phyloP scores from a whole-genome alignment of 2,888 invertebrate species.

The Cataglyphis rosenhaueri region DNA sequence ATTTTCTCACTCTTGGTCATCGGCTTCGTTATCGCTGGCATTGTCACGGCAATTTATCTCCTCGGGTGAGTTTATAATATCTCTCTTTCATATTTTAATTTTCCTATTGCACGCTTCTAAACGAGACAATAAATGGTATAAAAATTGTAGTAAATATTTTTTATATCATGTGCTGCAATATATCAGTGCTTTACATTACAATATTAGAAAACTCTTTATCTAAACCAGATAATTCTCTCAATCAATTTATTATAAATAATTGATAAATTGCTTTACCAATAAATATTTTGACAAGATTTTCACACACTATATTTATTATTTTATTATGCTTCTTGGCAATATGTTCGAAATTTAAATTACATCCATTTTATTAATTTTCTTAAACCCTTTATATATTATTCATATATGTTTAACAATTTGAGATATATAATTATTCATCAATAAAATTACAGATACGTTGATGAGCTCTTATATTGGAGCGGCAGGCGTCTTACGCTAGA shows the following conservation, averaged over 20 bases:
- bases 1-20: slow-evolving; percentile 95
- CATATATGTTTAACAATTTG: neutral
- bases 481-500: slow-evolving; percentile 94
- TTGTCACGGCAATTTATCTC: slow-evolving; percentile 95
- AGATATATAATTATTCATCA: neutral
- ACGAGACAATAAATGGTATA: neutral
- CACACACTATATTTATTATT: neutral
- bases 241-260: neutral
- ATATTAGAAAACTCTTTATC: neutral
- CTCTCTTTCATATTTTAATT: neutral
- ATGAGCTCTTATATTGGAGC: slow-evolving; percentile 95
- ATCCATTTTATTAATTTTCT: neutral
- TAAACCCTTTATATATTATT: no score
- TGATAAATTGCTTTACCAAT: neutral
- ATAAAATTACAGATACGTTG: slow-evolving; percentile 89
- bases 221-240: neutral
- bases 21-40: slow-evolving; percentile 94
- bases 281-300: neutral
- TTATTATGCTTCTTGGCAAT: neutral
- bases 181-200: neutral
- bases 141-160: neutral
- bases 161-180: neutral
- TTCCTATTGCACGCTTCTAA: neutral
- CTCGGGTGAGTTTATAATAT: slow-evolving; percentile 89
- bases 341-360: neutral